phyloP scores from a whole-genome alignment of 2,113 vertebrate species.

The Pitta sordida region DNA sequence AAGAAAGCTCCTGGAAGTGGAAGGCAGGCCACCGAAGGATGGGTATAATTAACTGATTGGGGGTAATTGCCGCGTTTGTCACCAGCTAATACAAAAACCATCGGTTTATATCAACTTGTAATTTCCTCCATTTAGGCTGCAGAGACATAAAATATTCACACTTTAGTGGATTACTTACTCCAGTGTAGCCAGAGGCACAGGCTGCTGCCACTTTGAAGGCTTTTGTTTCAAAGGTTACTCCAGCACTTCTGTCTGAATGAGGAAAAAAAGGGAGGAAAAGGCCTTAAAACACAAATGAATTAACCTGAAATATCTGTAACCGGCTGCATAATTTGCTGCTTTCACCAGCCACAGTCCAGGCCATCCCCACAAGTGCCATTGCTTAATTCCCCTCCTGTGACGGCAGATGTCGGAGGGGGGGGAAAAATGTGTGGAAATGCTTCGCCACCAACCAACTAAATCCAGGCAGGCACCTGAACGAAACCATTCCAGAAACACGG shows the following conservation, averaged over 20 bases:
- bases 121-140: constrained; percentile 24
- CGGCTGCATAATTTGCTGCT: background rate
- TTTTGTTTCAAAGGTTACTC: constrained; percentile 42
- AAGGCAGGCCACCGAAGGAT: background rate
- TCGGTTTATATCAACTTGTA: background rate
- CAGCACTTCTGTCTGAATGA: constrained; percentile 1
- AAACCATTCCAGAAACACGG: background rate
- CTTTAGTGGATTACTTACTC: constrained; percentile 22
- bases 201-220: constrained; percentile 41
- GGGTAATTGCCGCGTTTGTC: constrained; percentile 29
- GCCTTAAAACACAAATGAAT: background rate
- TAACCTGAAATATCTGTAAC: background rate
- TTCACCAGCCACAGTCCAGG: background rate
- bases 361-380: background rate
- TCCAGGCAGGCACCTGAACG: background rate
- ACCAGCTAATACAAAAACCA: background rate
- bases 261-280: background rate
- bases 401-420: background rate
- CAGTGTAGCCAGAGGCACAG: constrained; percentile 24
- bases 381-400: background rate
- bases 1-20: background rate
- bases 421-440: fast-evolving
- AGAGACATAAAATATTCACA: constrained; percentile 28
- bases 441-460: background rate
- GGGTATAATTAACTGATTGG: constrained; percentile 50